These are phyloP conservation scores for Hypotaenidia philippensis DNA, from an alignment of 2,797 vertebrate genomes.

Conservation along the genomic window DNA sequence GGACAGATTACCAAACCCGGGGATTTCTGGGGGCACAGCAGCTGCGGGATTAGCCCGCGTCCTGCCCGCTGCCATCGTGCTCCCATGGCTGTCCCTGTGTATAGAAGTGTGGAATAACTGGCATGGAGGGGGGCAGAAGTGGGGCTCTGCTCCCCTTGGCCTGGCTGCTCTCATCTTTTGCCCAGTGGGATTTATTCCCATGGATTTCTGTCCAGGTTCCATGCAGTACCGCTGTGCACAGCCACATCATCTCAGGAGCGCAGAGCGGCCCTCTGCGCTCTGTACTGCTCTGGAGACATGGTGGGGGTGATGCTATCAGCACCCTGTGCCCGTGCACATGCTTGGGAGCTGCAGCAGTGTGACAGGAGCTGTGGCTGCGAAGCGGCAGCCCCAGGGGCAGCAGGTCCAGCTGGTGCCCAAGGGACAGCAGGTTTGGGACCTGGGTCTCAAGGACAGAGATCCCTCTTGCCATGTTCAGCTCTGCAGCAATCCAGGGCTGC, in stretches of 20 bases:
- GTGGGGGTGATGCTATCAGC: fast-evolving
- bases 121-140: too few relatives aligned
- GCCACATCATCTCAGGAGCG: fast-evolving
- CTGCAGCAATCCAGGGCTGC: fast-evolving
- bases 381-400: fast-evolving
- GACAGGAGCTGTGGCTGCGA: fast-evolving
- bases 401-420: not conserved
- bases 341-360: not conserved
- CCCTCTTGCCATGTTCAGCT: not conserved
- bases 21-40: not conserved
- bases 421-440: not conserved
- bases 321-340: fast-evolving
- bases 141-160: not conserved
- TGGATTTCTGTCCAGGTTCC: not conserved
- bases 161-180: not conserved
- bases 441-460: not conserved
- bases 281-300: fast-evolving
- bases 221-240: fast-evolving
- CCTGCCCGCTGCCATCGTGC: not conserved
- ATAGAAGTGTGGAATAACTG: fast-evolving
- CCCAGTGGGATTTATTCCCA: not conserved
- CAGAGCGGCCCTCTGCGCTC: fast-evolving
- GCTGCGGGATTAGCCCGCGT: not conserved
- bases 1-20: not conserved
- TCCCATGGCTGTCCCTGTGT: not conserved